Evolutionary conservation across 2,888 invertebrate species (phyloP).

Genomic region (Cryptocephalus primarius): DNA sequence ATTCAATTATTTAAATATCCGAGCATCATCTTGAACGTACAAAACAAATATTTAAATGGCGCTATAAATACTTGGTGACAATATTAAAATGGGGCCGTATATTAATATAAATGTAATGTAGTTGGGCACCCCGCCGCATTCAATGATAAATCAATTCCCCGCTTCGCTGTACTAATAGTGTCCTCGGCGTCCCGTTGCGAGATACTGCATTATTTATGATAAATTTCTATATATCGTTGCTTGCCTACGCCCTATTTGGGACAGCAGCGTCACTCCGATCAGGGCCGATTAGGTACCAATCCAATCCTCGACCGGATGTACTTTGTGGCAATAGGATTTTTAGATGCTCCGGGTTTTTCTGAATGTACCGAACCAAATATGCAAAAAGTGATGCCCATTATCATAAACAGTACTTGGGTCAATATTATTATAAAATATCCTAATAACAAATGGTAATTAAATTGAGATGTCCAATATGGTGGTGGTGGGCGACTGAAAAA

Average conservation of each 20-base stretch:
- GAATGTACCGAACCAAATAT: too few relatives aligned
- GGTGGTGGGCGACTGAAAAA: too few relatives aligned
- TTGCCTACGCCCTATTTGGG: constrained; percentile 25
- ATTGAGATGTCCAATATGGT: too few relatives aligned
- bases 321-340: too few relatives aligned
- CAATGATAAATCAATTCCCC: constrained; percentile 38
- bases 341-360: too few relatives aligned
- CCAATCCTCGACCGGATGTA: too few relatives aligned
- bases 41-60: constrained; percentile 36
- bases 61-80: constrained; percentile 41
- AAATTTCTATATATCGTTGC: constrained; percentile 33
- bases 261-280: neutral
- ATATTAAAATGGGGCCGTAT: constrained; percentile 38
- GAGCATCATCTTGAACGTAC: constrained; percentile 13
- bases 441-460: too few relatives aligned
- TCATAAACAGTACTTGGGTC: too few relatives aligned
- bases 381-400: too few relatives aligned
- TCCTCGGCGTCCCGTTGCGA: constrained; percentile 32
- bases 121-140: constrained; percentile 12
- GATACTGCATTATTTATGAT: constrained; percentile 35
- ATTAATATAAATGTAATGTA: constrained; percentile 37
- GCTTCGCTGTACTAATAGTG: constrained; percentile 37
- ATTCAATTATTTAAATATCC: constrained; percentile 33
- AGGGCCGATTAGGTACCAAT: too few relatives aligned
- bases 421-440: too few relatives aligned